Evolutionary conservation across 2,113 vertebrate genomes (phyloP).

Genomic region (Sapajus apella): DNA sequence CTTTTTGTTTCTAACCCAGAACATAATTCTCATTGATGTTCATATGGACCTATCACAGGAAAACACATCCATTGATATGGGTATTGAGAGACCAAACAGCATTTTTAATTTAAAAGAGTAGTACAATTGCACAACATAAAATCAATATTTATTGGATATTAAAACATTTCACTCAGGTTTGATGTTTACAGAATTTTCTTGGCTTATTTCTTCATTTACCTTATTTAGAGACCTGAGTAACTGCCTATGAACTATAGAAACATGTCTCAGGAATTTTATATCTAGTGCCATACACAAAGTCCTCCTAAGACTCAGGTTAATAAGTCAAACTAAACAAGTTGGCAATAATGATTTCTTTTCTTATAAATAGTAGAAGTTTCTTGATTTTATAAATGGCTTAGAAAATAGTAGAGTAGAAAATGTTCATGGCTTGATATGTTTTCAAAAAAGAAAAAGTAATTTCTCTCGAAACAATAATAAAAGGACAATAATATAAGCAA

Average conservation of each 20-base stretch:
- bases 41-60: slow-evolving; percentile 64
- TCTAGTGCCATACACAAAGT: background rate
- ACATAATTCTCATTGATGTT: slow-evolving; percentile 64
- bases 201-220: slow-evolving; percentile 67
- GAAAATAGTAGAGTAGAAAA: background rate
- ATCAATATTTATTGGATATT: slow-evolving; percentile 79
- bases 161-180: slow-evolving; percentile 80
- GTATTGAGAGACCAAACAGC: slow-evolving; percentile 55
- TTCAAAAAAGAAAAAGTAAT: background rate
- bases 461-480: background rate
- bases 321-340: background rate
- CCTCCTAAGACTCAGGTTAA: background rate
- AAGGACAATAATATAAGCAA: background rate
- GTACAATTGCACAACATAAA: slow-evolving; percentile 49
- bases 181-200: slow-evolving; percentile 58
- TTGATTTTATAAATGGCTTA: background rate
- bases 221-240: slow-evolving; percentile 38
- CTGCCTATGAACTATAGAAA: background rate
- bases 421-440: background rate
- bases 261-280: background rate
- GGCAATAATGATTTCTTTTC: background rate
- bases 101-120: slow-evolving; percentile 81
- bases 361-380: background rate
- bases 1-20: slow-evolving; percentile 63
- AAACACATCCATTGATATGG: slow-evolving; percentile 36